phyloP scores from a whole-genome alignment of 2,113 vertebrate species.

The Ursus arctos region DNA sequence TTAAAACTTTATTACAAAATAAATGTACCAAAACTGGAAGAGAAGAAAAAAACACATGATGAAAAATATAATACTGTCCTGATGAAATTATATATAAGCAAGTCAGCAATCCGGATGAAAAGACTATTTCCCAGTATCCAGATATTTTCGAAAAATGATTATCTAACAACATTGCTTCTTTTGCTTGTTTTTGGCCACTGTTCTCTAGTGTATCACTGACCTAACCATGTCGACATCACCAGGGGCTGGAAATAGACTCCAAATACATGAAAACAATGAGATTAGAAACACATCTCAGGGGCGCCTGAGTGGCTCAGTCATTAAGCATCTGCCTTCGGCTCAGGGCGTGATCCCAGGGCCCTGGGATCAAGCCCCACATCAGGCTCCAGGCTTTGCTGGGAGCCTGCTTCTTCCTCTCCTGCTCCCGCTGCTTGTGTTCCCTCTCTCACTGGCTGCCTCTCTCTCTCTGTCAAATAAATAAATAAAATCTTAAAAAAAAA shows the following conservation, averaged over 20 bases:
- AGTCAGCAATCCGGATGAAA: not conserved
- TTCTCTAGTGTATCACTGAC: not conserved
- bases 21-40: not conserved
- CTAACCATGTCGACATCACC: not conserved
- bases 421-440: no score
- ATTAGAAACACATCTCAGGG: not conserved
- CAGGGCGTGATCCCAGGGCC: no score
- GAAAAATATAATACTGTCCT: not conserved
- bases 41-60: not conserved
- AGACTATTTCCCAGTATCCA: not conserved
- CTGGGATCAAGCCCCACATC: no score
- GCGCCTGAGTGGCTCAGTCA: no score
- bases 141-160: not conserved
- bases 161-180: not conserved
- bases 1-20: constrained; percentile 4
- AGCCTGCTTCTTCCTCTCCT: no score
- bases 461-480: no score
- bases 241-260: not conserved
- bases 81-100: not conserved
- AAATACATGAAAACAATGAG: not conserved
- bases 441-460: no score
- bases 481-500: no score
- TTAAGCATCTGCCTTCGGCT: no score
- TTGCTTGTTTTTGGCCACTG: not conserved
- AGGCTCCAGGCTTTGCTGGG: no score